phyloP scores from a whole-genome alignment of 2,797 vertebrate species.

The Peromyscus melanophrys region DNA sequence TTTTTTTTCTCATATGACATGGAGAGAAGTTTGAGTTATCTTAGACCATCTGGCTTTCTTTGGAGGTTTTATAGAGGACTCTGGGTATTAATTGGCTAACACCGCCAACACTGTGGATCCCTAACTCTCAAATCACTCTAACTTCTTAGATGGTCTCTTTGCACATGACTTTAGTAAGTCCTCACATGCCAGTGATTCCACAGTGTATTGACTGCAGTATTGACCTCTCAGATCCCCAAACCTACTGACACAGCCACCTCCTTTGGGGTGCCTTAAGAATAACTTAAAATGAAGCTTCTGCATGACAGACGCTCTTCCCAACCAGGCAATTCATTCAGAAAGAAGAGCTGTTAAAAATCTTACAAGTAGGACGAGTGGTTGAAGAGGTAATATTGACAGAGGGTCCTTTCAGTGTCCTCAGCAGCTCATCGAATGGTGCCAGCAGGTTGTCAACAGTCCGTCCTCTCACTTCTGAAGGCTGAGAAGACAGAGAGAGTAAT shows the following conservation, averaged over 20 bases:
- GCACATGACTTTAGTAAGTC: background rate
- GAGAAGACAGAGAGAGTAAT: background rate
- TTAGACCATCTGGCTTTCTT: constrained; percentile 26
- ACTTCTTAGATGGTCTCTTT: background rate
- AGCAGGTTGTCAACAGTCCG: background rate
- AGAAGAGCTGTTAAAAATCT: background rate
- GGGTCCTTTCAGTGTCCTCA: background rate
- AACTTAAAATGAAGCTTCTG: background rate
- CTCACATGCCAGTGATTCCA: background rate
- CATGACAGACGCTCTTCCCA: background rate
- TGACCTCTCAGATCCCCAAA: background rate
- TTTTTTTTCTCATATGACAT: background rate
- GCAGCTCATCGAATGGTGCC: background rate
- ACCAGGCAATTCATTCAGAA: background rate
- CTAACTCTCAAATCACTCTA: background rate
- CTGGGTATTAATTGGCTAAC: background rate
- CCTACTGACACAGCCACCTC: background rate
- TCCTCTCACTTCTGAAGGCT: background rate
- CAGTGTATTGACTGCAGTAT: background rate
- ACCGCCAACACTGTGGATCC: background rate
- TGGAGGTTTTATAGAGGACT: background rate
- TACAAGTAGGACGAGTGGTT: background rate
- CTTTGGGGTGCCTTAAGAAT: background rate
- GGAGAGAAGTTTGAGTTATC: background rate
- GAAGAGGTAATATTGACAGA: background rate